Evolutionary conservation across 1,140 invertebrate genomes (phyloP), one percentile per base, ranked within the genome.

Genomic region (Armadillidium nasatum): DNA sequence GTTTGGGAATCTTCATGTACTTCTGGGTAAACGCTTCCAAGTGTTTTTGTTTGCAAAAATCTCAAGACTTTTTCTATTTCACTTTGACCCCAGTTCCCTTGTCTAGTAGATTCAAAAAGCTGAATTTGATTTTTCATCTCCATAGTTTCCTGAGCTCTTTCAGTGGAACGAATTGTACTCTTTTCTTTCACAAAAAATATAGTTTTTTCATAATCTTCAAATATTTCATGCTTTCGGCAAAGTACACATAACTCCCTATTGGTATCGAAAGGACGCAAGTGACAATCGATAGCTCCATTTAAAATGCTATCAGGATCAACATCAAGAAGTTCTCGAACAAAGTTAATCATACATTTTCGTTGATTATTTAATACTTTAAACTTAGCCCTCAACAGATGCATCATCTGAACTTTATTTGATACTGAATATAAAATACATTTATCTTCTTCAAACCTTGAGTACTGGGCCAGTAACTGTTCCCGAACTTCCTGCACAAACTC

Each of bases 231-330:
- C n/a, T 85, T 84, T 23, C 82, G 79, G 80, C 90, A 91, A 0
- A 88, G 71, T 0, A 81, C 75, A 82, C 88, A 89, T 71, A 83
- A 84, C 22, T 68, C 74, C 43, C 77, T 73, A n/a, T 73, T 71
- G 4, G 50, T 45, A 54, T 77, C 78, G 22, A 72, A 73, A 13
- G 85, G 87, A 69, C 89, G 83, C 54, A 93, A 85, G 84, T 92
- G 92, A 82, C 92, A 93, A 71, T 87, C 85, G 23, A 89, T 87
- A 2, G 90, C 89, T 73, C 82, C 78, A 70, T 86, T 83, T 19
- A 91, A 86, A 22, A 91, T 84, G 10, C 84, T 79, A 67, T 82
- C 76, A 10, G 83, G 82, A 22, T 85, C 82, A 2, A 81, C 79
- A 6, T 75, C 79, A 73, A 83, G 77, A 23, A 89, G 81, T 10